Percentiles rank a stretch among this genome's conserved stretches.
These are phyloP conservation scores for Hycleus phaleratus DNA, from an alignment of 1,140 invertebrate species.

Conservation along the genomic window DNA sequence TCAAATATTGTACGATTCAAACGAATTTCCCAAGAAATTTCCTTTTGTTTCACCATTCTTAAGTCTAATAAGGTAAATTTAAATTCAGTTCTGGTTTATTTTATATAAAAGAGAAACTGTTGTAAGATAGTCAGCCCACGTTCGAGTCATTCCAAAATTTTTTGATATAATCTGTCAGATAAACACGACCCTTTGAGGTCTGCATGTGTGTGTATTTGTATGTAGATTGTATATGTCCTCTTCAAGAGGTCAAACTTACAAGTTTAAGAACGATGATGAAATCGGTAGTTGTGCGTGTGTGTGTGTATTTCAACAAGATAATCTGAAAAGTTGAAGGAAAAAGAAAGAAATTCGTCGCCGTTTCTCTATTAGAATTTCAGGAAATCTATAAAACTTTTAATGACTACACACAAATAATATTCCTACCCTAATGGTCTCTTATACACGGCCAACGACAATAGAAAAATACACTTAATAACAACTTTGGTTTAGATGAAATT, in stretches of 20 bases:
- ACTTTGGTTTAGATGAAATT: conserved; percentile 8
- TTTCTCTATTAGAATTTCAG: neutral
- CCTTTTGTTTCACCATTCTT: too few relatives aligned
- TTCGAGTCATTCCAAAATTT: neutral
- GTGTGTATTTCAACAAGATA: neutral
- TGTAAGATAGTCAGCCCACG: neutral
- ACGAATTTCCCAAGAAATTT: too few relatives aligned
- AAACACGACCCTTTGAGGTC: neutral
- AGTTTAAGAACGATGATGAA: neutral
- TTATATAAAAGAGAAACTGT: too few relatives aligned
- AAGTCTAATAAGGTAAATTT: too few relatives aligned
- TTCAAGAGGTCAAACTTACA: neutral
- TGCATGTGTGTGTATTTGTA: neutral
- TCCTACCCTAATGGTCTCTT: conserved; percentile 2
- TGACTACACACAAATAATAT: neutral
- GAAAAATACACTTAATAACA: conserved; percentile 12
- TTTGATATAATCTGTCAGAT: neutral
- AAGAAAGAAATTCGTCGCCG: neutral
- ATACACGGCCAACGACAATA: conserved; percentile 9
- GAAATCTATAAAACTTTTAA: neutral
- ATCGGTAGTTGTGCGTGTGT: neutral
- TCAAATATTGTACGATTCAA: too few relatives aligned
- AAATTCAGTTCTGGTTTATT: too few relatives aligned
- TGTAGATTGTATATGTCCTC: neutral
- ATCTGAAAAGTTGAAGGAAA: neutral